phyloP scores from a whole-genome alignment of 2,113 vertebrate species.

The Galemys pyrenaicus region DNA sequence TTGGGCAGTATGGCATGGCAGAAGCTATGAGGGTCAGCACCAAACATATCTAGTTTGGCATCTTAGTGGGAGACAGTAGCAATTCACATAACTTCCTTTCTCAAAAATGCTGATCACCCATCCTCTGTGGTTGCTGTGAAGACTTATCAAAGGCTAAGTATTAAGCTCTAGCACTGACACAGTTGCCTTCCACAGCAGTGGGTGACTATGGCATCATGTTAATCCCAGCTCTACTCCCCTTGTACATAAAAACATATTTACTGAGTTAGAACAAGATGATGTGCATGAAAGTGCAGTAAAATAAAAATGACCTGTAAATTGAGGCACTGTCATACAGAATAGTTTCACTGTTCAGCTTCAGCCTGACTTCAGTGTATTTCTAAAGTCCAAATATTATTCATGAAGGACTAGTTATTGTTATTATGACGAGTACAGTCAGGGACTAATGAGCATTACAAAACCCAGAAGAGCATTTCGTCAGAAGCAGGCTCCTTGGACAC shows the following conservation, averaged over 20 bases:
- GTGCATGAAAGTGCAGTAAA: neutral
- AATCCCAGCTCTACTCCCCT: neutral
- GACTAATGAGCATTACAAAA: neutral
- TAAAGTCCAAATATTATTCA: neutral
- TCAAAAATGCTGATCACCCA: neutral
- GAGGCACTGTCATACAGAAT: neutral
- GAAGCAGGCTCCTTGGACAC: neutral
- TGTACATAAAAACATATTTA: neutral
- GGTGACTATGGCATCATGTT: neutral
- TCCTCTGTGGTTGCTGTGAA: neutral
- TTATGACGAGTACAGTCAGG: neutral
- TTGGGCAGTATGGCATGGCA: accelerated
- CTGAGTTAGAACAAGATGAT: neutral
- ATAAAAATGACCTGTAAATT: neutral
- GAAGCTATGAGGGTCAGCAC: neutral
- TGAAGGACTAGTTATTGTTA: neutral
- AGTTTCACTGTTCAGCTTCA: neutral
- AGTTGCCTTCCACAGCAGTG: neutral
- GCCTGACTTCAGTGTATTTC: neutral
- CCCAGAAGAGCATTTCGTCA: neutral
- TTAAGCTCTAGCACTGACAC: neutral
- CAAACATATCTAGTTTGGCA: neutral
- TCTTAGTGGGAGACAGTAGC: neutral
- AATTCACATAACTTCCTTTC: neutral
- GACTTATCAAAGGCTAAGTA: neutral